These are phyloP conservation scores for Ciconia nigra DNA, from an alignment of 2,797 vertebrate genomes.

Conservation along the genomic window DNA sequence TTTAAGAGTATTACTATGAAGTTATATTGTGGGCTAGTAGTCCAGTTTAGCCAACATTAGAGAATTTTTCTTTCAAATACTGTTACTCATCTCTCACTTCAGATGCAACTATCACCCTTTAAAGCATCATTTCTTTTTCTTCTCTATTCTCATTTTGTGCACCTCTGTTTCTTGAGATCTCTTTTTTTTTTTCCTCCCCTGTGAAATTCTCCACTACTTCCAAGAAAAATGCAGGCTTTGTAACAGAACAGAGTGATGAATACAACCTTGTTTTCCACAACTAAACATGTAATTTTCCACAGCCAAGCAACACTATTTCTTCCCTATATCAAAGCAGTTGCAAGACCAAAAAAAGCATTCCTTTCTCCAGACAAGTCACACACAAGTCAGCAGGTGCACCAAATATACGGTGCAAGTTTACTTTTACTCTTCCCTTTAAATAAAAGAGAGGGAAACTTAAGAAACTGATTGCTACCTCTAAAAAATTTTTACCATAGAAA, in stretches of 20 bases:
- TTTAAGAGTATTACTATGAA: not conserved
- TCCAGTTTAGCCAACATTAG: not conserved
- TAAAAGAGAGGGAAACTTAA: not conserved
- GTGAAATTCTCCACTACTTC: not conserved
- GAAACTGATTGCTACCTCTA: not conserved
- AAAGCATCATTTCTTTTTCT: not conserved
- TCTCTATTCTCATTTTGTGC: not conserved
- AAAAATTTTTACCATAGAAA: not conserved
- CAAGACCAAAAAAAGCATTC: not conserved
- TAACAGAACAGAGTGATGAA: not conserved
- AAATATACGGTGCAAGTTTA: not conserved
- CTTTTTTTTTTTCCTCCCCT: fast-evolving
- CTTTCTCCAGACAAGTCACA: not conserved
- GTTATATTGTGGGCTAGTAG: not conserved
- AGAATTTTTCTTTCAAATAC: not conserved
- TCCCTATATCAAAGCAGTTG: not conserved
- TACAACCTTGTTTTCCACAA: not conserved
- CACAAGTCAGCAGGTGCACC: not conserved
- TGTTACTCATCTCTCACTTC: not conserved
- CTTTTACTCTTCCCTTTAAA: not conserved
- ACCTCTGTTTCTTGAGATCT: not conserved
- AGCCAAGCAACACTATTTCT: not conserved
- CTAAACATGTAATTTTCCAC: not conserved
- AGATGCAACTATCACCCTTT: not conserved
- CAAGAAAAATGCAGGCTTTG: not conserved